Evolutionary conservation across 2,888 invertebrate genomes (phyloP), one percentile per base, ranked within the genome.

Genomic region (Steinernema scapterisci): DNA sequence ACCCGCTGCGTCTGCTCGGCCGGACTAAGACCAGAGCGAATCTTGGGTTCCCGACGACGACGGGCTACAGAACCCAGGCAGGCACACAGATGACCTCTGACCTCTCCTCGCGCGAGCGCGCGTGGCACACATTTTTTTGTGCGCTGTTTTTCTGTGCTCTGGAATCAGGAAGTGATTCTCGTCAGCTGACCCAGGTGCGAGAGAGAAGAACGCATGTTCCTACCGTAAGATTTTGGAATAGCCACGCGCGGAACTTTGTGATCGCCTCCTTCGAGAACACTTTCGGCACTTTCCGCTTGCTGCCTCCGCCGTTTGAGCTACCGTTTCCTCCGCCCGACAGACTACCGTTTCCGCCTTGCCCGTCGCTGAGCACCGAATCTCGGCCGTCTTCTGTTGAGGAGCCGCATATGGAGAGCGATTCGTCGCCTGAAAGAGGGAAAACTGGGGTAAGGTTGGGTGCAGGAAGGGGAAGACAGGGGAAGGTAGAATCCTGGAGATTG

Each of bases 181-280:
- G 3, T 38, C 38, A 6, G 38, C 3, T 38, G 38, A 38, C 38
- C 71, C 9, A 70, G 38, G 43, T n/a, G 46, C 21, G 71, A 43
- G 19, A 6, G n/a, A n/a, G n/a, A n/a, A n/a, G n/a, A n/a, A n/a
- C n/a, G n/a, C n/a, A n/a, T n/a, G 21, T 19, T 31, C 82, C 77
- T 79, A 87, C 87, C 82, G 82, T 76, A 27, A 87, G 76, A 78
- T 87, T 86, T 77, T 86, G 85, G 81, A 87, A 87, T 43, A 87
- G 80, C 87, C 87, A 87, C 54, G 87, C 81, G 56, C 87, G 80
- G 78, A 87, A 85, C 77, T 87, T 87, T 71, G 82, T 87, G 73
- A 87, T 86, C 71, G 87, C 86, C 76, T 87, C 87, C 74, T 87
- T 87, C 31, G 85, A 84, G 77, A 87, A 87, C 52, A 87, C 87